Conservation (phyloP, 2,888 invertebrate genomes). For the Rhimphoctona megacephalus region DNA sequence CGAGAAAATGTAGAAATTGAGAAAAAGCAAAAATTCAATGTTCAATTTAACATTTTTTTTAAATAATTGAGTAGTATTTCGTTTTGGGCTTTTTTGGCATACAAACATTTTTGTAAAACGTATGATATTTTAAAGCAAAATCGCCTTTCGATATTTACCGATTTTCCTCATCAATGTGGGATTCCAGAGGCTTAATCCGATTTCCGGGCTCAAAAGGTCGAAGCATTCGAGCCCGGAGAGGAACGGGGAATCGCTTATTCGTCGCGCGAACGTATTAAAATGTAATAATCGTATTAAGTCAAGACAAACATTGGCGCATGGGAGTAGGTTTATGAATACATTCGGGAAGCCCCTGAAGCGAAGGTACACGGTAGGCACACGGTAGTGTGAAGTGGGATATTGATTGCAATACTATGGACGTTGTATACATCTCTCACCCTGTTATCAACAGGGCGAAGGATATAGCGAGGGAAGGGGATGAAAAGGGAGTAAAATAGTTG, state of each 20-base stretch:
- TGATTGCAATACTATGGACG: slow-evolving; percentile 66
- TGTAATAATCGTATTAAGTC: slow-evolving; percentile 57
- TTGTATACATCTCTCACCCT: background rate
- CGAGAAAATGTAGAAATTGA: too few relatives aligned
- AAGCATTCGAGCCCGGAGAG: background rate
- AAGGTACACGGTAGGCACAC: slow-evolving; percentile 9
- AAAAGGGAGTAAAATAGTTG: slow-evolving; percentile 29
- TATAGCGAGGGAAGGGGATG: background rate
- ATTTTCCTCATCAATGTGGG: background rate
- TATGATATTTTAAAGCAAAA: background rate
- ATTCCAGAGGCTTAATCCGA: background rate
- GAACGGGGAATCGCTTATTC: background rate
- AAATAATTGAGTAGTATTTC: background rate
- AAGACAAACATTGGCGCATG: slow-evolving; percentile 54
- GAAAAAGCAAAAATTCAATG: too few relatives aligned
- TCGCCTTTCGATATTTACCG: background rate
- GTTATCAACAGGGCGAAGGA: slow-evolving; percentile 2
- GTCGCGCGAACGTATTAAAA: slow-evolving; percentile 35
- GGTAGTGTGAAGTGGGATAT: slow-evolving; percentile 57
- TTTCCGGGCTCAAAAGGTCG: background rate
- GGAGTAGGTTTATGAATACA: slow-evolving; percentile 29
- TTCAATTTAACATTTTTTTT: too few relatives aligned
- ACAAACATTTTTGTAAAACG: background rate
- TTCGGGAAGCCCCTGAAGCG: slow-evolving; percentile 17
- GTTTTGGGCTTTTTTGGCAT: background rate